Evolutionary conservation across 2,797 vertebrate species (phyloP).

Genomic region (Trematocara caparti): DNA sequence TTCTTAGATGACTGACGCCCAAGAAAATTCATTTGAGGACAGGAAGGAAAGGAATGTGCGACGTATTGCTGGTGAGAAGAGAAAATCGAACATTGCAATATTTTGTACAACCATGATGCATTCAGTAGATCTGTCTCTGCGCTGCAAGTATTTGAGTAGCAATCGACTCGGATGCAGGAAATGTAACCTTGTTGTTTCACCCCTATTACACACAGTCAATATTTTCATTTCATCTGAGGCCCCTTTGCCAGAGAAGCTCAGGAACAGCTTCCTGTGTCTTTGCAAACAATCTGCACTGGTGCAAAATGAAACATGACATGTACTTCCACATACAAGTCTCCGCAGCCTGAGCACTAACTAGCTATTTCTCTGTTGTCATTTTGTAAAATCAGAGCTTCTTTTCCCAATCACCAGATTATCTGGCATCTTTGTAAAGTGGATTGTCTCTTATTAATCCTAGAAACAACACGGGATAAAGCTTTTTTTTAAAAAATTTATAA

Average conservation of each 20-base stretch:
- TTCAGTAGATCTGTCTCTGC: not conserved
- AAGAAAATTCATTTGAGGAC: slow-evolving; percentile 22
- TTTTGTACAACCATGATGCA: not conserved
- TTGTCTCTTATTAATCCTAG: not conserved
- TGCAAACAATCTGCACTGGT: slow-evolving; percentile 33
- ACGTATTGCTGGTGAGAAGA: not conserved
- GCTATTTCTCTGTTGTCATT: not conserved
- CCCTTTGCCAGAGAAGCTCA: slow-evolving; percentile 10
- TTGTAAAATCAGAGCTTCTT: not conserved
- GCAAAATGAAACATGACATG: slow-evolving; percentile 37
- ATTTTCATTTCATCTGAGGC: slow-evolving; percentile 46
- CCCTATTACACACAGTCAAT: slow-evolving; percentile 46
- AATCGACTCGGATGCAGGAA: slow-evolving; percentile 31
- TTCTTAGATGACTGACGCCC: slow-evolving; percentile 5
- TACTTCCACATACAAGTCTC: not conserved
- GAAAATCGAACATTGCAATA: not conserved
- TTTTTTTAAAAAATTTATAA: not conserved
- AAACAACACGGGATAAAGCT: not conserved
- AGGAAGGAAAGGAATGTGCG: not conserved
- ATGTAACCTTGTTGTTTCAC: slow-evolving; percentile 39
- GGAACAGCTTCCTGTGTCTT: slow-evolving; percentile 22
- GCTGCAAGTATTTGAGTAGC: slow-evolving; percentile 12
- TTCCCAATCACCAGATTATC: not conserved
- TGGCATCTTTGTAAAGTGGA: not conserved
- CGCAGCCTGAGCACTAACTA: not conserved